Percentiles rank a stretch among this genome's conserved stretches.
These are phyloP conservation scores for Laticauda colubrina DNA, from an alignment of 2,113 vertebrate genomes.

Conservation along the genomic window DNA sequence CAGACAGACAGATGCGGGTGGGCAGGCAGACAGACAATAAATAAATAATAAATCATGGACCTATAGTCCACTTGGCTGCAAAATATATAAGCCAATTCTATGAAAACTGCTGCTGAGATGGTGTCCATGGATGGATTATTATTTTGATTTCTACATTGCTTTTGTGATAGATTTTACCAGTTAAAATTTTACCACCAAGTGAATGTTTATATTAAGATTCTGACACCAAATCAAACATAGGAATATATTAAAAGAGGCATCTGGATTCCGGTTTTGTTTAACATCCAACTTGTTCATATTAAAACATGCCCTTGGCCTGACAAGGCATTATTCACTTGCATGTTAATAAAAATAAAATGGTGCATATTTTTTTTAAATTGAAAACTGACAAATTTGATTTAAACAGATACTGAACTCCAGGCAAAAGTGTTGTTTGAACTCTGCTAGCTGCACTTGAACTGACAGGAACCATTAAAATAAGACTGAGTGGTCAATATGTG, in stretches of 20 bases:
- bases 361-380: conserved; percentile 37
- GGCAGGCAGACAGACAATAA: neutral
- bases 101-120: neutral
- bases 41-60: neutral
- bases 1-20: too few relatives aligned
- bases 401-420: conserved; percentile 67
- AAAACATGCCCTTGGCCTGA: conserved; percentile 61
- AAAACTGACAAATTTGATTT: conserved; percentile 70
- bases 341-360: conserved; percentile 68
- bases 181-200: conserved; percentile 20
- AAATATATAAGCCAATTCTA: neutral
- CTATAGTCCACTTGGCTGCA: neutral
- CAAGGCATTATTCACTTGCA: conserved; percentile 64
- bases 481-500: conserved; percentile 63
- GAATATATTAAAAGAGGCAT: conserved; percentile 48
- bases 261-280: conserved; percentile 51
- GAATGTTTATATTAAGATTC: neutral
- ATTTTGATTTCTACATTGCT: neutral
- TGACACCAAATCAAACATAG: conserved; percentile 45
- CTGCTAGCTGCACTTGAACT: conserved; percentile 59
- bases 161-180: conserved; percentile 27
- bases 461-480: conserved; percentile 65
- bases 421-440: conserved; percentile 66
- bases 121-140: fast-evolving
- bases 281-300: conserved; percentile 56